Conservation (phyloP, 2,113 vertebrate species). For the Otus sunia region DNA sequence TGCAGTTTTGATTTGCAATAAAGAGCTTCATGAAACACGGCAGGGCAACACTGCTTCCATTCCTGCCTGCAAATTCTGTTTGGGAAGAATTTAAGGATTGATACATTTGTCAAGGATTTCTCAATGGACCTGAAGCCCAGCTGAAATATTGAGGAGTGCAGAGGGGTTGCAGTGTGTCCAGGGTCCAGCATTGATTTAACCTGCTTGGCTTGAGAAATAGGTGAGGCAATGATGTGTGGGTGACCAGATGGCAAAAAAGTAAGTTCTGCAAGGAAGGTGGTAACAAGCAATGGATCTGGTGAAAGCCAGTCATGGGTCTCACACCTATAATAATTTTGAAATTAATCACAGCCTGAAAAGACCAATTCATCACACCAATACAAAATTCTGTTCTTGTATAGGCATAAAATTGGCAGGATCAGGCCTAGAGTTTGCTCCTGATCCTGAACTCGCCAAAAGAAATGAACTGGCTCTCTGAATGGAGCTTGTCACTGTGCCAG, state of each 20-base stretch:
- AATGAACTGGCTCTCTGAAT: neutral
- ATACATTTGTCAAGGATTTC: neutral
- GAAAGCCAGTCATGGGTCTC: neutral
- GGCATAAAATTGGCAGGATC: neutral
- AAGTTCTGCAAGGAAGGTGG: neutral
- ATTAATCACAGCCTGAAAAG: neutral
- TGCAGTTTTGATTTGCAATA: neutral
- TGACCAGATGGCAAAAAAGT: rapidly evolving
- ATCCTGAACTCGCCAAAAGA: neutral
- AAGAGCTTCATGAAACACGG: neutral
- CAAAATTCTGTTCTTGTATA: neutral
- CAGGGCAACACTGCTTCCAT: rapidly evolving
- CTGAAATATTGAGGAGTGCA: neutral
- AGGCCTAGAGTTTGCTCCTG: neutral
- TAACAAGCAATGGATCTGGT: neutral
- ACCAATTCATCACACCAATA: too few species aligned
- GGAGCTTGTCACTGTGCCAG: neutral
- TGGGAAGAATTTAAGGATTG: neutral
- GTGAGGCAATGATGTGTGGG: neutral
- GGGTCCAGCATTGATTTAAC: neutral
- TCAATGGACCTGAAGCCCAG: neutral
- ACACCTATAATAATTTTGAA: neutral
- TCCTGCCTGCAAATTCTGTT: neutral
- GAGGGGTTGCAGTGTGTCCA: neutral
- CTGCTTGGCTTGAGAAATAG: neutral